phyloP scores from a whole-genome alignment of 2,888 invertebrate genomes.

The Chymomyza amoena region DNA sequence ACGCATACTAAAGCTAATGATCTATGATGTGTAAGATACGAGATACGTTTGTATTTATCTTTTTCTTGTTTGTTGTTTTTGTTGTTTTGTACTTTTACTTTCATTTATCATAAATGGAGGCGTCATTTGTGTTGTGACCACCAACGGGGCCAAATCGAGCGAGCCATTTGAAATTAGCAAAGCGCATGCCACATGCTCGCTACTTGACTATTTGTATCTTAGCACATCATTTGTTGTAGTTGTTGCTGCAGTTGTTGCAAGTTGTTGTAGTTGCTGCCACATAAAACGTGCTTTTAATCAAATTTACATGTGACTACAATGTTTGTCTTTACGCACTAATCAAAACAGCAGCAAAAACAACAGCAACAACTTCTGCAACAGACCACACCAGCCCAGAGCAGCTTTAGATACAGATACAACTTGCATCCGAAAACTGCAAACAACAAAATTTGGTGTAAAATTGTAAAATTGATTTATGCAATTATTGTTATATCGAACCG shows the following conservation, averaged over 20 bases:
- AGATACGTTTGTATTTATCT: background rate
- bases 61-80: background rate
- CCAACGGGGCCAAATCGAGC: slow-evolving; percentile 12
- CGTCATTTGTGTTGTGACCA: slow-evolving; percentile 47
- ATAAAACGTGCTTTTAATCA: slow-evolving; percentile 63
- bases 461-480: slow-evolving; percentile 73
- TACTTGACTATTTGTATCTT: slow-evolving; percentile 34
- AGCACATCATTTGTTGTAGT: slow-evolving; percentile 59
- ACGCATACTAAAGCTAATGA: slow-evolving; percentile 53
- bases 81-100: slow-evolving; percentile 63
- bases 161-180: slow-evolving; percentile 55
- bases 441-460: slow-evolving; percentile 49
- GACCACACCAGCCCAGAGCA: no score
- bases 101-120: slow-evolving; percentile 70
- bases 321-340: slow-evolving; percentile 57
- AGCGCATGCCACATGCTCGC: slow-evolving; percentile 5
- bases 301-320: slow-evolving; percentile 61
- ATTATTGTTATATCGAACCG: slow-evolving; percentile 53
- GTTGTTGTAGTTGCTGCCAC: slow-evolving; percentile 22
- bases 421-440: slow-evolving; percentile 17
- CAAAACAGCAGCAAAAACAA: slow-evolving; percentile 15
- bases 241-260: slow-evolving; percentile 3
- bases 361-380: slow-evolving; percentile 7
- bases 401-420: no score
- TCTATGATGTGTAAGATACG: slow-evolving; percentile 60